These are phyloP conservation scores for Lagenorhynchus albirostris DNA, from an alignment of 2,113 vertebrate genomes.

Conservation along the genomic window DNA sequence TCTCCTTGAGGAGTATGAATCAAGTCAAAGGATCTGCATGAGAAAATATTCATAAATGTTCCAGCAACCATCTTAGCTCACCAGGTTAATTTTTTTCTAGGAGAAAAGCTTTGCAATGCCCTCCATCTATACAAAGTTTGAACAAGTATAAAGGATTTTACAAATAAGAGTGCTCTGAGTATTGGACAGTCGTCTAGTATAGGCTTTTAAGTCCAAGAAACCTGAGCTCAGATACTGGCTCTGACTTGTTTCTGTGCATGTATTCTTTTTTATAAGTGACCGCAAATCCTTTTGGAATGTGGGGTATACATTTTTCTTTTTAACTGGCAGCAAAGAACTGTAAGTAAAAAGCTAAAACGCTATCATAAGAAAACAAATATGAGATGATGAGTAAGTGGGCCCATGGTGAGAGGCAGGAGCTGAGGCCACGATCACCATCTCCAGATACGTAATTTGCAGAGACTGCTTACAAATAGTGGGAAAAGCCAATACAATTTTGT, in stretches of 20 bases:
- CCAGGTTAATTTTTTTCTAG: not conserved
- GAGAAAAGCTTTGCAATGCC: not conserved
- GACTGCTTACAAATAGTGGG: not conserved
- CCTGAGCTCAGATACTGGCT: not conserved
- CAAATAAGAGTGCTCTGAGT: not conserved
- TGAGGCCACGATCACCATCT: not conserved
- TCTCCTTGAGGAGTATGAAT: slow-evolving; percentile 87
- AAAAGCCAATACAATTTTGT: not conserved
- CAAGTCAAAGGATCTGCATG: slow-evolving; percentile 90
- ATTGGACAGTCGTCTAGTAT: not conserved
- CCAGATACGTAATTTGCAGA: not conserved
- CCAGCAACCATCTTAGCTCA: not conserved
- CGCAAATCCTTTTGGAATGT: not conserved
- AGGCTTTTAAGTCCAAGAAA: not conserved
- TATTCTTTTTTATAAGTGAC: not conserved
- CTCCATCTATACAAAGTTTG: not conserved
- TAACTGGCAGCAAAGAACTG: not conserved
- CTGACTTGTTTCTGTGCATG: not conserved
- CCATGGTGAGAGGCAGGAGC: not conserved
- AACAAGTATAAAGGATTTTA: not conserved
- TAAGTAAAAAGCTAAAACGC: not conserved
- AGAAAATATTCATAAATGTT: not conserved
- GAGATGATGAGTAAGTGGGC: not conserved
- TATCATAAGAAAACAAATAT: not conserved
- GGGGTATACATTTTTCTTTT: not conserved